Evolutionary conservation across 2,888 invertebrate species (phyloP).

Genomic region (Polyommatus icarus): DNA sequence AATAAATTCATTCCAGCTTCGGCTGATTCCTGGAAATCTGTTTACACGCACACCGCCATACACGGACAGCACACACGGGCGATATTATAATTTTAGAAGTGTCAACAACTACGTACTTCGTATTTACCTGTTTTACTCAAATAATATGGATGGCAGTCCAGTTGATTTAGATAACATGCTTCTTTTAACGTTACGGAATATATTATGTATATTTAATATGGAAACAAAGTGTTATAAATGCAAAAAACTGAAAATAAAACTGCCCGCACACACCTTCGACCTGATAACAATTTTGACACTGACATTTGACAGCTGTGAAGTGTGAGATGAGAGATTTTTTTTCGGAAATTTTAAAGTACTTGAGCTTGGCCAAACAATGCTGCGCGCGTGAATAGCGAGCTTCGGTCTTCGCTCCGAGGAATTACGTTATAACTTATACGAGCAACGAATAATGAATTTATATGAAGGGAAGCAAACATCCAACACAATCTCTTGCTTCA

Average conservation of each 20-base stretch:
- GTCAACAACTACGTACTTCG: constrained; percentile 51
- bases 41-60: constrained; percentile 48
- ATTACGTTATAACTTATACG: too few relatives aligned
- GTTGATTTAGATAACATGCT: neutral
- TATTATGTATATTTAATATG: neutral
- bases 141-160: neutral
- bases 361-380: too few relatives aligned
- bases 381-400: too few relatives aligned
- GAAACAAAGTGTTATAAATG: neutral
- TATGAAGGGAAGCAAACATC: too few relatives aligned
- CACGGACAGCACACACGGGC: constrained; percentile 51
- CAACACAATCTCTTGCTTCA: too few relatives aligned
- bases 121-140: constrained; percentile 39
- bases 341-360: too few relatives aligned
- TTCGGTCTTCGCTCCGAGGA: too few relatives aligned
- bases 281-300: neutral
- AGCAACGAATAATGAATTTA: too few relatives aligned
- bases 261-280: neutral
- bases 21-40: constrained; percentile 69
- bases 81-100: constrained; percentile 63
- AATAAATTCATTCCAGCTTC: constrained; percentile 49
- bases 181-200: neutral
- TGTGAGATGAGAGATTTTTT: too few relatives aligned
- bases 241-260: neutral
- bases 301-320: neutral